Evolutionary conservation across 2,888 invertebrate genomes (phyloP), one percentile per base, ranked within the genome.

Genomic region (Buathra laborator): DNA sequence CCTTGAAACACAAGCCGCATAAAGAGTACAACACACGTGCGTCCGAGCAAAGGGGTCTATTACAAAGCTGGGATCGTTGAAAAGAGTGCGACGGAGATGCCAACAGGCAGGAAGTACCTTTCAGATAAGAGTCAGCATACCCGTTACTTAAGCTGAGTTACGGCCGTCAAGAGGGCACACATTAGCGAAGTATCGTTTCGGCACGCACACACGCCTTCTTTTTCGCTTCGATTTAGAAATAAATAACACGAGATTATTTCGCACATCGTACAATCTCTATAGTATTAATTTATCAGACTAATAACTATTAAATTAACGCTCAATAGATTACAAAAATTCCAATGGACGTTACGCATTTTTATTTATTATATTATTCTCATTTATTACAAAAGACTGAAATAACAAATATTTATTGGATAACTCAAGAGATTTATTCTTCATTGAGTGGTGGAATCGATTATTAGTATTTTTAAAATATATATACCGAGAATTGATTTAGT

Each of bases 141-240:
- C 85, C 85, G 85, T 85, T 85, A 85, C 82, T 85, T 71, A 74
- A 64, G 68, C 71, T 75, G 82, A 82, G 74, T 82, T 82, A 82
- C 59, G 37, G 51, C 75, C 75, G 75, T 85, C 82, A 51, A 43
- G 75, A 75, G 56, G 44, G 14, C 81, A 48, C 44, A 79, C 75
- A 78, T 85, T 75, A 85, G 67, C 70, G 37, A 59, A 66, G 48
- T 77, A 77, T 66, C 59, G 59, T 77, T 71, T 66, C 32, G 62
- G 44, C 67, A 44, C 56, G 71, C 76, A 66, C 46, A 43, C 77
- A 67, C 37, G 37, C 48, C 46, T 75, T 64, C 48, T 43, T 66
- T 51, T 66, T 76, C 51, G 46, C 66, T 48, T 53, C 56, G 79
- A 80, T 80, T 37, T 80, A 72, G 72, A 72, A 72, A 71, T 43